These are phyloP conservation scores for Cyclopterus lumpus DNA, from an alignment of 2,797 vertebrate genomes.

Conservation along the genomic window DNA sequence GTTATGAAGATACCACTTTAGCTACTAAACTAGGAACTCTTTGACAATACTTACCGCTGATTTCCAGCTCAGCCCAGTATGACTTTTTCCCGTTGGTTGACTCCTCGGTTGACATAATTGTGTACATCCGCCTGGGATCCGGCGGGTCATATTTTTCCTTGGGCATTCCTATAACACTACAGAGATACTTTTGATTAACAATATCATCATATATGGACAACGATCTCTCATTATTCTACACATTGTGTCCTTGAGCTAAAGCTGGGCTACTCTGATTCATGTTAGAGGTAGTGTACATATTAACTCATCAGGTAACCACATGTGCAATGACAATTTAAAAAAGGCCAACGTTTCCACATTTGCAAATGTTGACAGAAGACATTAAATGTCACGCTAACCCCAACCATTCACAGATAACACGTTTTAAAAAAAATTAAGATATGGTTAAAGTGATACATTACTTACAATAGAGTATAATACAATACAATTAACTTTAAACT, in stretches of 20 bases:
- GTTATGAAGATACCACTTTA: neutral
- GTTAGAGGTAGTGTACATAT: neutral
- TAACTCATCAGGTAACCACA: neutral
- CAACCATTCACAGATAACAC: neutral
- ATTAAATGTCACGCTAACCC: neutral
- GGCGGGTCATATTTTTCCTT: slow-evolving; percentile 99
- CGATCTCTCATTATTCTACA: rapidly evolving
- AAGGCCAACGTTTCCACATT: neutral
- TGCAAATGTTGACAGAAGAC: neutral
- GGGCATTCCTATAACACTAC: slow-evolving; percentile 94
- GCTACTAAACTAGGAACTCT: neutral
- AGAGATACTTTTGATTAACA: slow-evolving; percentile 31
- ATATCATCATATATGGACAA: neutral
- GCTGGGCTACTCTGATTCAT: neutral
- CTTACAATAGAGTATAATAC: neutral
- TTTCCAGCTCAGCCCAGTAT: slow-evolving; percentile 99
- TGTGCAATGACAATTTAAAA: neutral
- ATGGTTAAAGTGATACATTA: neutral
- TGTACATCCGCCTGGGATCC: slow-evolving; percentile 99
- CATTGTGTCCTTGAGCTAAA: neutral
- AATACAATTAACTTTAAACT: neutral
- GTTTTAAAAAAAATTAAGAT: neutral
- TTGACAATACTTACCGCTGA: slow-evolving; percentile 89
- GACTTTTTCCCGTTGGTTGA: slow-evolving; percentile 98
- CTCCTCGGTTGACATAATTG: slow-evolving; percentile 98